phyloP scores from a whole-genome alignment of 2,113 vertebrate genomes.

The Guaruba guarouba region DNA sequence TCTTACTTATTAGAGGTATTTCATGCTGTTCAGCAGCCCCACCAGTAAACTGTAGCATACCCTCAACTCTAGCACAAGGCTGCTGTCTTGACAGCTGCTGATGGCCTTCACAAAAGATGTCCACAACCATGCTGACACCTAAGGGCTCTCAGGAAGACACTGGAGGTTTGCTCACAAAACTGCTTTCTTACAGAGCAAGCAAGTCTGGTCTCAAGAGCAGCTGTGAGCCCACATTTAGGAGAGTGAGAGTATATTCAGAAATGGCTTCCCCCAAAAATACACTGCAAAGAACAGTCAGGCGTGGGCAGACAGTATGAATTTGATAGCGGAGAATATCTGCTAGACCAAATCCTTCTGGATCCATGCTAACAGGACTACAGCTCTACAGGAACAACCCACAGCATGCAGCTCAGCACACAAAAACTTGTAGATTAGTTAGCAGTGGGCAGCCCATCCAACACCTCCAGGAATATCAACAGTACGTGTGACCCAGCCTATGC shows the following conservation, averaged over 20 bases:
- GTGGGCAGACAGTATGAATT: background rate
- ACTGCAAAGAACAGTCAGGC: background rate
- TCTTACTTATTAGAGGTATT: background rate
- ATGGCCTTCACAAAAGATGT: background rate
- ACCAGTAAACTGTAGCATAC: background rate
- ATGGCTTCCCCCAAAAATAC: background rate
- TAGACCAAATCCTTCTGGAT: background rate
- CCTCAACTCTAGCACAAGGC: background rate
- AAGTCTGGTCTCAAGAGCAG: background rate
- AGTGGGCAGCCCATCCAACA: background rate
- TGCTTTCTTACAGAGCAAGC: background rate
- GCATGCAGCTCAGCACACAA: background rate
- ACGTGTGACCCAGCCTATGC: background rate
- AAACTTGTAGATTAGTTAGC: background rate
- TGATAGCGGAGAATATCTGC: background rate
- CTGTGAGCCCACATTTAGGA: background rate
- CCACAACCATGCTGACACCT: background rate
- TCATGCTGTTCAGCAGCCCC: background rate
- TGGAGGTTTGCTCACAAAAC: background rate
- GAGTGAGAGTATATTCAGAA: background rate
- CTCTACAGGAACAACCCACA: background rate
- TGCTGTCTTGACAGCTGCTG: background rate
- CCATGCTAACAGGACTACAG: background rate
- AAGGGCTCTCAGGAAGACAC: background rate
- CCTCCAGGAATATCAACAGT: background rate